Evolutionary conservation across 2,113 vertebrate genomes (phyloP).

Genomic region (Noctilio leporinus): DNA sequence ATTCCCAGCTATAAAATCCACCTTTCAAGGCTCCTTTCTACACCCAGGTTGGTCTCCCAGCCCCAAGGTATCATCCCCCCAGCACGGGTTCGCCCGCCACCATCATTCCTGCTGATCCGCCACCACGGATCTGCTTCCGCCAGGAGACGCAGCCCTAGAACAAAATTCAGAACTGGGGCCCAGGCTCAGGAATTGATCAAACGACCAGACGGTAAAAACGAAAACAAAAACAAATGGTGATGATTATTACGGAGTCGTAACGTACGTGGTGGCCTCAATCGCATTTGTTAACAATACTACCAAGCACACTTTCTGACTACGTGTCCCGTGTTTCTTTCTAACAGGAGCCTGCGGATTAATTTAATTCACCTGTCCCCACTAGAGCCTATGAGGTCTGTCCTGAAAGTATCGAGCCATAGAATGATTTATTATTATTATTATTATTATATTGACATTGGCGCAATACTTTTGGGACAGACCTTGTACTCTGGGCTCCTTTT

Average conservation of each 20-base stretch:
- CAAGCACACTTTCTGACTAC: background rate
- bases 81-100: accelerated
- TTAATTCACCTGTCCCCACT: background rate
- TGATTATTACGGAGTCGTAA: background rate
- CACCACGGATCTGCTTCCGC: background rate
- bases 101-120: no score
- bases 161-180: background rate
- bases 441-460: no score
- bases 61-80: background rate
- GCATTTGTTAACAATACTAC: background rate
- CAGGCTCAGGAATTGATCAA: background rate
- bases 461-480: no score
- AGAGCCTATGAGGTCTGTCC: no score
- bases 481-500: background rate
- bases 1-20: background rate
- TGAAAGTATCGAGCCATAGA: no score
- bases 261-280: accelerated
- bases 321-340: background rate
- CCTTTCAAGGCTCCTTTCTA: background rate
- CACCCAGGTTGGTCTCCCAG: background rate
- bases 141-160: background rate
- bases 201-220: accelerated
- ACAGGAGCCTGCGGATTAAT: background rate
- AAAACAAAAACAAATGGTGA: no score
- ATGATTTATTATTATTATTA: no score